Base-by-base conservation (phyloP, 2,888 invertebrate genomes). In the Ochropleura plecta region DNA sequence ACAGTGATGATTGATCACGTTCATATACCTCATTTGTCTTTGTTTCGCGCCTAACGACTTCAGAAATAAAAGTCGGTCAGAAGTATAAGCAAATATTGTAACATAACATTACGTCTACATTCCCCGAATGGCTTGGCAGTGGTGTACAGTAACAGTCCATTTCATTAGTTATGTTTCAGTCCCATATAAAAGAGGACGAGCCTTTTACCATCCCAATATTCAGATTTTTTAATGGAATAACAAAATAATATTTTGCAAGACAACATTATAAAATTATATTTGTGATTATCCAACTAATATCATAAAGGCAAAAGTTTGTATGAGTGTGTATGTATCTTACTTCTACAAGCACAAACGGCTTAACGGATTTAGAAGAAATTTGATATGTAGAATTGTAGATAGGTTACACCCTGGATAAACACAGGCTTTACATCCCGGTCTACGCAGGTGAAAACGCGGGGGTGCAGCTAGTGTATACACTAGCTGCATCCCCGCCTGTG, bases 1-100 rank as follows among this genome's bases (percentile, higher is more conserved):
- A 84, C 48, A 80, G 59, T 70, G 18, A 81, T 81, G 84, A 81
- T 81, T 84, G 81, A 81, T 81, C 63, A 81, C 81, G 69, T 82
- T 66, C 49, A 70, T 67, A 73, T 84, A 67, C 74, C 66, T 80
- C 81, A 80, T 84, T 79, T 79, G 73, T 81, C 81, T 81, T 81
- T 81, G 84, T 84, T 67, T 73, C 51, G 30, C 62, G 30, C 30
- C 68, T 79, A 73, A 81, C 73, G 69, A 84, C 84, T 79, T 81
- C 60, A 64, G 53, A 30, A 83, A 79, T 78, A 30, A 78, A 83
- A 73, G 60, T 79, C 51, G 48, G 62, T 16, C 42, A 83, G 48
- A 79, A 67, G 62, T 82, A 70, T 51, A 69, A 82, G 78, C 62
- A 70, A 70, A 59, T 67, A 53, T 57, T 30, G 3, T 7, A 30